Percentiles rank a stretch among this genome's conserved stretches.
These are phyloP conservation scores for Lymantria dispar DNA, from an alignment of 2,888 invertebrate species.

Conservation along the genomic window DNA sequence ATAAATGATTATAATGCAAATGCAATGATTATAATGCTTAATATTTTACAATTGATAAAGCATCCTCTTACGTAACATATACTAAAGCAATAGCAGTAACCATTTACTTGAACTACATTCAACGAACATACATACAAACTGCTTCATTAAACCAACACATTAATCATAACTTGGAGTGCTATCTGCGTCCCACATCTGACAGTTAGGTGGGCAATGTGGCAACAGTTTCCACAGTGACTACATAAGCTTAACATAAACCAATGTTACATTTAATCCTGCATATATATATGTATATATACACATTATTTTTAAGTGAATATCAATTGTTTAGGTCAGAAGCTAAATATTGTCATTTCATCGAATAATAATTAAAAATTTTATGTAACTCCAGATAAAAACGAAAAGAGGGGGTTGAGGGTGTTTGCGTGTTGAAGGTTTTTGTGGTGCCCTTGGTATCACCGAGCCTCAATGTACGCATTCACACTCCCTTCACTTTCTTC, in stretches of 20 bases:
- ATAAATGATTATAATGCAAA: neutral
- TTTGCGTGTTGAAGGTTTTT: no score
- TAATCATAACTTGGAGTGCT: slow-evolving; percentile 45
- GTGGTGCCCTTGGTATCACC: no score
- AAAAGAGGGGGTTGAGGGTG: no score
- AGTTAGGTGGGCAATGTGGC: slow-evolving; percentile 15
- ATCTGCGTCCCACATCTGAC: slow-evolving; percentile 37
- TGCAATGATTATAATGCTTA: neutral
- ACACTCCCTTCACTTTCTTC: no score
- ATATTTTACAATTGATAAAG: neutral
- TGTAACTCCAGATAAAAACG: no score
- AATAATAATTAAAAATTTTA: no score
- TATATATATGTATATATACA: no score
- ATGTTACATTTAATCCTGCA: no score
- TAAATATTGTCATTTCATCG: no score
- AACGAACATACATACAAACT: slow-evolving; percentile 7
- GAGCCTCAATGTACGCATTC: no score
- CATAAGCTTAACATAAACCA: neutral
- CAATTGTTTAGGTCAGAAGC: no score
- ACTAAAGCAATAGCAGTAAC: neutral
- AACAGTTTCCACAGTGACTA: slow-evolving; percentile 21
- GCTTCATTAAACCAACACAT: slow-evolving; percentile 40
- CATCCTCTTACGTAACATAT: neutral
- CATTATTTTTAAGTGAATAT: no score
- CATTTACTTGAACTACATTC: neutral